Percentiles rank a stretch among this genome's conserved stretches.
These are phyloP conservation scores for Ochotona curzoniae DNA, from an alignment of 2,113 vertebrate species.

Conservation along the genomic window DNA sequence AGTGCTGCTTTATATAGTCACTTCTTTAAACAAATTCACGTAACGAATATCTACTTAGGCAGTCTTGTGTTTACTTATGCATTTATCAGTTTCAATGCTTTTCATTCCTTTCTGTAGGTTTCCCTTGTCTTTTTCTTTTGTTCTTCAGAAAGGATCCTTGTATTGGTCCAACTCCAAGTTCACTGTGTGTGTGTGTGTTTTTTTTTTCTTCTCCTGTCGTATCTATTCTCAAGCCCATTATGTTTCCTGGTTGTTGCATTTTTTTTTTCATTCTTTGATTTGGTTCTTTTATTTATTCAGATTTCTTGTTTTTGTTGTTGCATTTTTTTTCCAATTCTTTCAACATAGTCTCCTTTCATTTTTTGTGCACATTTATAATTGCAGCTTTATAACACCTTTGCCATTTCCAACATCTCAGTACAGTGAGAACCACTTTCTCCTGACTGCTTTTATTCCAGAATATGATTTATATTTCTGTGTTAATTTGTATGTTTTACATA, in stretches of 20 bases:
- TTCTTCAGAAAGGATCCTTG: background rate
- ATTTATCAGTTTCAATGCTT: background rate
- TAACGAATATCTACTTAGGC: background rate
- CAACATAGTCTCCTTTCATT: background rate
- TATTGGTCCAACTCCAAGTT: conserved; percentile 12
- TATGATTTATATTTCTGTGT: background rate
- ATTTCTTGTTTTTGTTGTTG: background rate
- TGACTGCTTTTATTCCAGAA: conserved; percentile 32
- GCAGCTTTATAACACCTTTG: background rate
- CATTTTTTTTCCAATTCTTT: background rate
- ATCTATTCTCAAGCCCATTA: background rate
- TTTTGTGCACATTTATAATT: background rate
- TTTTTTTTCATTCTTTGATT: conserved; percentile 18
- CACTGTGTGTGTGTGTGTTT: no score
- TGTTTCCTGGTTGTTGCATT: background rate
- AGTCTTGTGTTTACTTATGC: background rate
- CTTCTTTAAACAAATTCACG: background rate
- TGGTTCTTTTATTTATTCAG: background rate
- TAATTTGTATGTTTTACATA: conserved; percentile 8
- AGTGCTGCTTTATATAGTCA: background rate
- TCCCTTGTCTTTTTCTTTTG: conserved; percentile 10
- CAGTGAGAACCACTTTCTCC: background rate
- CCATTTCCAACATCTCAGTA: background rate
- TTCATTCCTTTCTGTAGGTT: conserved; percentile 12
- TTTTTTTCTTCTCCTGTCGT: background rate